Evolutionary conservation across 2,888 invertebrate species (phyloP).

Genomic region (Catocala fraxini): DNA sequence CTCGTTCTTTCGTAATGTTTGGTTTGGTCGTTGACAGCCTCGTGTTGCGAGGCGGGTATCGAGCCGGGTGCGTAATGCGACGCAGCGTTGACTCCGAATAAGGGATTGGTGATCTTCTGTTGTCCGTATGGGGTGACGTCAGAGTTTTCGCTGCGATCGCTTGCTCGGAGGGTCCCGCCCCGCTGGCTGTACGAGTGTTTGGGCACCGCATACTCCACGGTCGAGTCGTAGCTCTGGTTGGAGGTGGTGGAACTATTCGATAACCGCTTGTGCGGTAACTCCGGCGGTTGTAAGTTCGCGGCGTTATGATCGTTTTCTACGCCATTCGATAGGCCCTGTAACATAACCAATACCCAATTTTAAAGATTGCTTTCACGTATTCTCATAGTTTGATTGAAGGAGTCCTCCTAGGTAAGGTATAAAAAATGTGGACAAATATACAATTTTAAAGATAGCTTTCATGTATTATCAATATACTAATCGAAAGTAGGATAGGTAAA

Average conservation of each 20-base stretch:
- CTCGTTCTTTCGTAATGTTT: slow-evolving; percentile 70
- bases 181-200: slow-evolving; percentile 75
- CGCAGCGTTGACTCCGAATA: slow-evolving; percentile 84
- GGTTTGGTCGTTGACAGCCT: slow-evolving; percentile 60
- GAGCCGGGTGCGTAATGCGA: slow-evolving; percentile 80
- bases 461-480: not conserved
- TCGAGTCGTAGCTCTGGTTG: slow-evolving; percentile 82
- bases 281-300: slow-evolving; percentile 71
- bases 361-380: not conserved
- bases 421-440: not conserved
- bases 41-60: slow-evolving; percentile 51
- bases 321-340: slow-evolving; percentile 83
- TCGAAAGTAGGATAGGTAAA: no score
- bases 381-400: not conserved
- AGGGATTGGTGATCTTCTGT: slow-evolving; percentile 77
- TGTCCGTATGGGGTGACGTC: slow-evolving; percentile 63
- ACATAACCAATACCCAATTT: slow-evolving; percentile 24
- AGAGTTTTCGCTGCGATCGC: slow-evolving; percentile 65
- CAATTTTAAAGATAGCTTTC: not conserved
- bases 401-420: no score
- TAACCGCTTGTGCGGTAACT: slow-evolving; percentile 76
- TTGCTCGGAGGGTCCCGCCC: slow-evolving; percentile 56
- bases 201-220: slow-evolving; percentile 77
- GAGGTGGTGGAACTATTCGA: slow-evolving; percentile 81
- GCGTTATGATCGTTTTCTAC: slow-evolving; percentile 83